phyloP scores from a whole-genome alignment of 1,140 invertebrate genomes.

The Ostrea edulis region DNA sequence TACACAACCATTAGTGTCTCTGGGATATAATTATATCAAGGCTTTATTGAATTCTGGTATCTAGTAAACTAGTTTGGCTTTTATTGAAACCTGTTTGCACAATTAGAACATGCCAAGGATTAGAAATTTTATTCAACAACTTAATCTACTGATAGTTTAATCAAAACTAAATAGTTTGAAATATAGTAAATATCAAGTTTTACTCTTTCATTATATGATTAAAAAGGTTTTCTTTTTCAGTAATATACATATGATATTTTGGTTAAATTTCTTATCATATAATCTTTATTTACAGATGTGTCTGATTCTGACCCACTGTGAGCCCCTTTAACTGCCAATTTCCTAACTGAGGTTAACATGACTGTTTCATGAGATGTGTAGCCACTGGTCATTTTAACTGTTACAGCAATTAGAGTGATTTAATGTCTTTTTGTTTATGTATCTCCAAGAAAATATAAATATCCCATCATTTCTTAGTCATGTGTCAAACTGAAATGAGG shows the following conservation, averaged over 20 bases:
- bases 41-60: constrained; percentile 18
- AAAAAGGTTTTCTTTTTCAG: no score
- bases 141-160: not conserved
- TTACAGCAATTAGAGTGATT: constrained; percentile 17
- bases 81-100: not conserved
- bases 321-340: not conserved
- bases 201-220: no score
- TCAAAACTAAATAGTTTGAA: not conserved
- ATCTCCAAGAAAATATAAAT: constrained; percentile 26
- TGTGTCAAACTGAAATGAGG: not conserved
- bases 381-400: constrained; percentile 23
- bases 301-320: not conserved
- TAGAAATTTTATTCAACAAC: not conserved
- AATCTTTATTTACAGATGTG: not conserved
- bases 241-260: no score
- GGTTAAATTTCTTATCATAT: no score
- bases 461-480: not conserved
- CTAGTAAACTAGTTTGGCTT: constrained; percentile 8
- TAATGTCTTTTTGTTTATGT: constrained; percentile 16
- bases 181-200: no score
- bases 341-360: constrained; percentile 9
- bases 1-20: not conserved
- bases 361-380: not conserved
- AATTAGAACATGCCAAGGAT: not conserved
- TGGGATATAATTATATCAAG: not conserved